Evolutionary conservation across 2,888 invertebrate genomes (phyloP), one percentile per base, ranked within the genome.

Genomic region (Melangyna quadrimaculata): DNA sequence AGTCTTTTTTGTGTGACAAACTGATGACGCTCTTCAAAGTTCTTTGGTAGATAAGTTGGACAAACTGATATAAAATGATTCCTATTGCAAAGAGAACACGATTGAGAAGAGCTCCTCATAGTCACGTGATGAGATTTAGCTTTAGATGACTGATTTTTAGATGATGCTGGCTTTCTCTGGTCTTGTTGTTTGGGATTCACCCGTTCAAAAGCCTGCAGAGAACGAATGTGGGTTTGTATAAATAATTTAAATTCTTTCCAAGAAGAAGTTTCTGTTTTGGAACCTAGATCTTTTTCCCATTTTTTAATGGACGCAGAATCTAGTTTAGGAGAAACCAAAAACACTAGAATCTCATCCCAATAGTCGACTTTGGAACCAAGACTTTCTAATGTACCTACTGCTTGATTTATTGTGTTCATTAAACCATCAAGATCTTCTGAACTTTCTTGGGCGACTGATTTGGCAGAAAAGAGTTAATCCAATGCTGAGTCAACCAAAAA

Each of bases 281-380:
- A 67, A 12, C 65, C 74, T 45, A 67, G 17, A 10, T n/a, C n/a
- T n/a, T 65, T 74, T n/a, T 77, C 69, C 57, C 75, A 77, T n/a
- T n/a, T n/a, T n/a, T n/a, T n/a, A n/a, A n/a, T n/a, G n/a, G n/a
- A n/a, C n/a, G n/a, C n/a, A n/a, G n/a, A n/a, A n/a, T n/a, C n/a
- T n/a, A n/a, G n/a, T n/a, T n/a, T n/a, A n/a, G n/a, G n/a, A n/a
- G n/a, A n/a, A n/a, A n/a, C n/a, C n/a, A n/a, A n/a, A n/a, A n/a
- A n/a, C n/a, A n/a, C n/a, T n/a, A n/a, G n/a, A n/a, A n/a, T n/a
- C n/a, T n/a, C n/a, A n/a, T n/a, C n/a, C n/a, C n/a, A n/a, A n/a
- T 70, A 51, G 10, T 77, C 48, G 10, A 70, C 51, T 48, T 77
- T 24, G 19, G n/a, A 32, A 37, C 69, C 70, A 9, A 75, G 35